These are phyloP conservation scores for Diploptera punctata DNA, from an alignment of 2,888 invertebrate species.

Conservation along the genomic window DNA sequence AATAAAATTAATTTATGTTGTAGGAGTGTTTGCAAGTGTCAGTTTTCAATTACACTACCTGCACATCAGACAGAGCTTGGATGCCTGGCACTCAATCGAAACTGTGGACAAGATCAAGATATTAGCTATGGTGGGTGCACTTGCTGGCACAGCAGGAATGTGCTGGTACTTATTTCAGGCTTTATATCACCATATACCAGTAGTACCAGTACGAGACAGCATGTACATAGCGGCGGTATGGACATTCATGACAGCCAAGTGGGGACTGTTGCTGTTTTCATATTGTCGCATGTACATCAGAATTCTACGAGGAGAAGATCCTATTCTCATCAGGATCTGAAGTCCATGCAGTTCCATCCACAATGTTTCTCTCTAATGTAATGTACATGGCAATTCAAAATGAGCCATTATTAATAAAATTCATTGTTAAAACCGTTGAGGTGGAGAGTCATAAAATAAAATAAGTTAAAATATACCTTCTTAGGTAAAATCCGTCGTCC, in stretches of 20 bases:
- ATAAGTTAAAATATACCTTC: no score
- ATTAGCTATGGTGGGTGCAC: slow-evolving; percentile 26
- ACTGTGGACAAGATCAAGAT: slow-evolving; percentile 31
- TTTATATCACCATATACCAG: slow-evolving; percentile 47
- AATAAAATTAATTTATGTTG: no score
- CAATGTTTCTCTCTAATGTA: no score
- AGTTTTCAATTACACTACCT: slow-evolving; percentile 34
- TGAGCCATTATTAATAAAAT: no score
- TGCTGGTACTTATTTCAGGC: slow-evolving; percentile 47
- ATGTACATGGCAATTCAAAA: no score
- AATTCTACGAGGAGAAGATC: slow-evolving; percentile 28
- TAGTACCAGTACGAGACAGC: slow-evolving; percentile 45
- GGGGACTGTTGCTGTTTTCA: slow-evolving; percentile 40
- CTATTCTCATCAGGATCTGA: slow-evolving; percentile 27
- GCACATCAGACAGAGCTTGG: slow-evolving; percentile 20
- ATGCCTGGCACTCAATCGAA: slow-evolving; percentile 32
- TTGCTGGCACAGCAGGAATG: slow-evolving; percentile 34
- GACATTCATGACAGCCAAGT: slow-evolving; percentile 47
- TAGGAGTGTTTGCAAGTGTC: slow-evolving; percentile 36
- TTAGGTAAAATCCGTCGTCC: no score
- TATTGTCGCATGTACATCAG: slow-evolving; percentile 23
- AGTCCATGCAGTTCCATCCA: no score
- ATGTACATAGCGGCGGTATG: slow-evolving; percentile 47
- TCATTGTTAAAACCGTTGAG: no score
- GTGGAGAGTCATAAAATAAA: no score